Evolutionary conservation across 2,113 vertebrate genomes (phyloP), one percentile per base, ranked within the genome.

Genomic region (Onychostoma macrolepis): DNA sequence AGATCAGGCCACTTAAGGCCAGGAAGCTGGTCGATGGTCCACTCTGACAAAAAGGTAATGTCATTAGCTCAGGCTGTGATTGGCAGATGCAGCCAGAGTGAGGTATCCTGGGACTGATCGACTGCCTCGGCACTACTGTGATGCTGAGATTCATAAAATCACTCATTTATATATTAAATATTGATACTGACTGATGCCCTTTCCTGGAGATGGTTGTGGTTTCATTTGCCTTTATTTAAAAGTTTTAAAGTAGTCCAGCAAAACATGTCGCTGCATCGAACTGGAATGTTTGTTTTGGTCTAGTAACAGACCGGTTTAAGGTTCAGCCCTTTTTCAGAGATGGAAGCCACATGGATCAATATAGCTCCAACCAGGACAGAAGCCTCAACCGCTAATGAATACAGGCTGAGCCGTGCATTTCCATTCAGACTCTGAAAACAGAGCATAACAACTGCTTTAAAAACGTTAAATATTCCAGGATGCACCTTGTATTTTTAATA

Each of bases 91-190:
- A 80, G 87, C 48, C 69, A 50, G 86, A 72, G 90, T 82, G 90
- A 90, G 89, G 87, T 78, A 90, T 91, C 81, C 90, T 80, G 28
- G 87, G 91, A 95, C 93, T 92, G 94, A 95, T 94, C 87, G 89
- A 72, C 78, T 81, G 63, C 83, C 91, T 92, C 75, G 61, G 91
- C 86, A 88, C 72, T 86, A 19, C 90, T 88, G 91, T 86, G 87
- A 91, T 80, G 89, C 90, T 84, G 33, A 79, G 84, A 84, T 92
- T 90, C 90, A 91, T 93, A 92, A 92, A 91, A 86, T 88, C 89
- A 91, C 90, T 92, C 89, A 90, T 91, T 94, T 93, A 92, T 94
- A 94, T 93, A 94, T 95, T 90, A 95, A 95, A 95, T 95, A 95
- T 95, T 95, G 93, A 95, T 95, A 93, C 91, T 93, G 91, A 92